A percentile compares a stretch with the other conserved stretches of the same genome.
Conservation (phyloP, 2,113 vertebrate genomes). For the Orycteropus afer region DNA sequence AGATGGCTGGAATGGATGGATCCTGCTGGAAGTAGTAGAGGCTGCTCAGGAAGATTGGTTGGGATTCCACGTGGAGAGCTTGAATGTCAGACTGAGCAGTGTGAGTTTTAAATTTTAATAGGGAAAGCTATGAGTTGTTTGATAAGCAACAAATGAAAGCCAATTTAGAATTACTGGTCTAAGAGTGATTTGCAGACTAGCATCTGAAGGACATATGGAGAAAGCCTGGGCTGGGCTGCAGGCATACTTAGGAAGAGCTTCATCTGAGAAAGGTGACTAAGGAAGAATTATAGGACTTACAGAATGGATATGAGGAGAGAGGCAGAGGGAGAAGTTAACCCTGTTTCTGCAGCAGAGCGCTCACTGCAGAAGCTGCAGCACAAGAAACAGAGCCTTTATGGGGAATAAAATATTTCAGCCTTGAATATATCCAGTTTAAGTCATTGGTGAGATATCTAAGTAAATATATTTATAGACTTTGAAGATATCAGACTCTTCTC, state of each 20-base stretch:
- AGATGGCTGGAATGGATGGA: not conserved
- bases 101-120: not conserved
- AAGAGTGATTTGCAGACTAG: not conserved
- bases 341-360: not conserved
- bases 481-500: not conserved
- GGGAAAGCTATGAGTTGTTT: not conserved
- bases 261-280: not conserved
- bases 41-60: not conserved
- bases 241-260: not conserved
- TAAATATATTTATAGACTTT: not conserved
- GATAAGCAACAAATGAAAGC: not conserved
- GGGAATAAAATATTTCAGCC: not conserved
- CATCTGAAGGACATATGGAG: not conserved
- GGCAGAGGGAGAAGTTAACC: not conserved
- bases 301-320: not conserved
- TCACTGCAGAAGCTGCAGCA: not conserved
- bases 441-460: not conserved
- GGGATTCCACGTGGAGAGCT: not conserved
- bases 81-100: not conserved
- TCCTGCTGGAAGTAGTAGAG: not conserved
- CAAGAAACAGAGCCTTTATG: not conserved
- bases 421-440: not conserved
- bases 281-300: not conserved
- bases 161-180: not conserved
- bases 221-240: not conserved